These are phyloP conservation scores for Endomychus coccineus DNA, from an alignment of 2,888 invertebrate genomes.

Conservation along the genomic window DNA sequence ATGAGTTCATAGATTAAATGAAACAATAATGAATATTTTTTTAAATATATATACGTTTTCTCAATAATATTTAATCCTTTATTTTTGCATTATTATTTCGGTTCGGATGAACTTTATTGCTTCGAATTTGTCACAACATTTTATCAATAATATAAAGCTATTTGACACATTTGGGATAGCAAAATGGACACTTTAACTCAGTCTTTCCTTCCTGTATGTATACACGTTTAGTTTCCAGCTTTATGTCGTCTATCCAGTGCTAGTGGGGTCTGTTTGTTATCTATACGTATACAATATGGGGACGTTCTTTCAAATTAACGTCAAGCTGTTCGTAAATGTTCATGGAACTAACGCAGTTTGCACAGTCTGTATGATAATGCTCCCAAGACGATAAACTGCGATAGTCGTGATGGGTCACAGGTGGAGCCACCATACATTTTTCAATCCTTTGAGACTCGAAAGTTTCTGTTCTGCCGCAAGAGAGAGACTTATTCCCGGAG, in stretches of 20 bases:
- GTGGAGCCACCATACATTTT: slow-evolving; percentile 25
- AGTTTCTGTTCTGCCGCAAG: slow-evolving; percentile 43
- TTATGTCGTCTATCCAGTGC: not conserved
- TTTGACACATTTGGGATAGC: slow-evolving; percentile 26
- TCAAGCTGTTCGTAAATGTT: slow-evolving; percentile 44
- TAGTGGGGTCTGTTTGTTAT: slow-evolving; percentile 16
- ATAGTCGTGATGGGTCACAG: slow-evolving; percentile 35
- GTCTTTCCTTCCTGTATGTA: slow-evolving; percentile 9
- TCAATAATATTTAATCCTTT: no score
- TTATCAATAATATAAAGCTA: slow-evolving; percentile 22
- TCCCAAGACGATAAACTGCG: slow-evolving; percentile 40
- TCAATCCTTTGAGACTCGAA: slow-evolving; percentile 22
- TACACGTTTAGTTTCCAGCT: not conserved
- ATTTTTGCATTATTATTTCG: no score
- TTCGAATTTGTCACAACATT: slow-evolving; percentile 10
- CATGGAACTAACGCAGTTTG: slow-evolving; percentile 28
- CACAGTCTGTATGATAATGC: slow-evolving; percentile 28
- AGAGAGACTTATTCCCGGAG: slow-evolving; percentile 39
- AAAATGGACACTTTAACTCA: slow-evolving; percentile 14
- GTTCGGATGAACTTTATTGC: slow-evolving; percentile 11
- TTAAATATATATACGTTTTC: slow-evolving; percentile 6
- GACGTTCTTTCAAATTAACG: slow-evolving; percentile 38
- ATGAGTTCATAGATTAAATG: slow-evolving; percentile 7
- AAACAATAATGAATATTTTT: slow-evolving; percentile 4
- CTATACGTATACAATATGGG: slow-evolving; percentile 51